Base-by-base conservation (phyloP, 2,888 invertebrate species). In the Sepiola atlantica region DNA sequence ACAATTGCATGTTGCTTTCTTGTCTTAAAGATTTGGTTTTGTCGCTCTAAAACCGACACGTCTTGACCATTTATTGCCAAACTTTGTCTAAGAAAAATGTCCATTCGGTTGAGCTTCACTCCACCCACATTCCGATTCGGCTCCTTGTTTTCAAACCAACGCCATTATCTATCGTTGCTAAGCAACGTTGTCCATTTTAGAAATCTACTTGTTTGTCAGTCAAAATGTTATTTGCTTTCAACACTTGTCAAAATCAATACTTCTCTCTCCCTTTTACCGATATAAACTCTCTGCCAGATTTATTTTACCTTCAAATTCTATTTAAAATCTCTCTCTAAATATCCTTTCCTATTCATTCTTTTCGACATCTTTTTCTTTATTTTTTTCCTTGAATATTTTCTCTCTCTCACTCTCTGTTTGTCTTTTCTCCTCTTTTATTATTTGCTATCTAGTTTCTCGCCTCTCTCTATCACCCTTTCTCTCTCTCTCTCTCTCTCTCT, bases 201-300 rank as follows among this genome's bases (percentile, higher is more conserved):
- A 77, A 77, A n/a, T 77, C 16, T 21, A 61, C 61, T 61, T 61
- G 24, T 61, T 61, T 61, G 21, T 61, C 24, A 4, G 24, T 61
- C 24, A 28, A 61, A 77, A 77, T 77, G 77, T n/a, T 77, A 32
- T 77, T 77, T 77, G 77, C 77, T 77, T 77, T 77, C 12, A 77
- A n/a, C 77, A 77, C n/a, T 77, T 77, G 77, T 77, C n/a, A 77
- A 32, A 77, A 77, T 77, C 77, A 77, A 77, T 77, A 77, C n/a
- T 12, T 77, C n/a, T 77, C n/a, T 77, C 77, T 77, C 77, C n/a
- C n/a, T 32, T n/a, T 45, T 8, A 45, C 45, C 45, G 8, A 45
- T 45, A 45, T 45, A 45, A 45, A 45, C 45, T 45, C 2, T 45
- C 2, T 2, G 45, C 45, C 45, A 45, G 45, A 2, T 45, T 45